Base-by-base conservation (phyloP, 2,888 invertebrate genomes). In the Lamproptera curius region DNA sequence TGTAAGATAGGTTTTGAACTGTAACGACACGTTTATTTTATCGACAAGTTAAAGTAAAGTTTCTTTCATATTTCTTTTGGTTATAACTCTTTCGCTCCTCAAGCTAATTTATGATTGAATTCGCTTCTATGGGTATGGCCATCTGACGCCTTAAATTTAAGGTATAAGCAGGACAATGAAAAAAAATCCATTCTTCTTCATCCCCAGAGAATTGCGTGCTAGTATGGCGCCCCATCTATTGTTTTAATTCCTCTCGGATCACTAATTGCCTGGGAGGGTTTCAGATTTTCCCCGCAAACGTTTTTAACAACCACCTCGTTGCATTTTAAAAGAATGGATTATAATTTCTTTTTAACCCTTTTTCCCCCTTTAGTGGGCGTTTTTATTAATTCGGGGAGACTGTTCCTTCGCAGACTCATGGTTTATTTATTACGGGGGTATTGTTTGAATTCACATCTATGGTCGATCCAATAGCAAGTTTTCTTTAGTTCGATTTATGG, bases 321-420 rank as follows among this genome's bases (percentile, higher is more conserved):
- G 86, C 86, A 84, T 85, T 87, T 85, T 85, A 83, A 84, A 85
- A 83, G 80, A 86, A 86, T 82, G 79, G 86, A 85, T 86, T 85
- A 85, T 85, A 83, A 85, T 83, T 84, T 77, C 81, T 73, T 75
- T 73, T 72, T 31, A 16, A 67, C 73, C 75, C 67, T 64, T 63
- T 63, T 59, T 61, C 75, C 66, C 63, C 63, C 63, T 59, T 61
- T 61, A 52, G 67, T 67, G 67, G 67, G 73, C 69, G 69, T 73
- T 66, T 81, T 84, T 81, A 83, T 82, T 81, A 81, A 83, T 84
- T 84, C 78, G 70, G 73, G 66, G 59, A 64, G 67, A 70, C 76
- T 70, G 70, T 71, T 34, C 11, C 43, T 42, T 42, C 17, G 33
- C 33, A 2, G 28, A 35, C 26, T 39, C 35, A 34, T 35, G 39